Evolutionary conservation across 2,888 invertebrate species (phyloP).

Genomic region (Chironomus tentans): DNA sequence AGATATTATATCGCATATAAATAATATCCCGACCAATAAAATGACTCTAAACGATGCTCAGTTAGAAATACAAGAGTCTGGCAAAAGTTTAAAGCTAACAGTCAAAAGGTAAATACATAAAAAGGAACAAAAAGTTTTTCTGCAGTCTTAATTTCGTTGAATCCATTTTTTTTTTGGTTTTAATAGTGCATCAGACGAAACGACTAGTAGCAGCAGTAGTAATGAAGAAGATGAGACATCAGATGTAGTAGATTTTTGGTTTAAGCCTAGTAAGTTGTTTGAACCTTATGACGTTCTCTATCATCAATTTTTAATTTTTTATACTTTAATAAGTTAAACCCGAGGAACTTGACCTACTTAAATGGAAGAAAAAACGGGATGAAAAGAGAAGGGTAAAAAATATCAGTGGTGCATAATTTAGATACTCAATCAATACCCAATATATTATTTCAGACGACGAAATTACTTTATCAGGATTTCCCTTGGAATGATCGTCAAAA

Average conservation of each 20-base stretch:
- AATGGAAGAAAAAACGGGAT: constrained; percentile 7
- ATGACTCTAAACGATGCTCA: constrained; percentile 7
- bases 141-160: too few species aligned
- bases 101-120: background rate
- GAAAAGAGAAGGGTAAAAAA: constrained; percentile 15
- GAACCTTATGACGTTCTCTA: background rate
- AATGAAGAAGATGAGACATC: background rate
- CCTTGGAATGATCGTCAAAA: constrained; percentile 25
- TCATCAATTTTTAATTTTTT: background rate
- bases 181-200: constrained; percentile 3
- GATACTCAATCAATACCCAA: background rate
- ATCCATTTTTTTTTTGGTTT: too few species aligned
- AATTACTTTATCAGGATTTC: constrained; percentile 6
- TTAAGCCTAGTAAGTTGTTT: constrained; percentile 14
- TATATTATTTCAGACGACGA: background rate
- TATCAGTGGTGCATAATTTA: too few species aligned
- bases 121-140: background rate
- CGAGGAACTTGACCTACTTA: constrained; percentile 10
- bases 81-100: constrained; percentile 7
- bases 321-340: background rate
- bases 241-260: constrained; percentile 20
- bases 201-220: background rate
- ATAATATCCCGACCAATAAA: background rate
- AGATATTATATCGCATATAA: constrained; percentile 5
- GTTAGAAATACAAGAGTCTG: constrained; percentile 11